phyloP scores from a whole-genome alignment of 2,888 invertebrate species.

The Capitulum mitella region DNA sequence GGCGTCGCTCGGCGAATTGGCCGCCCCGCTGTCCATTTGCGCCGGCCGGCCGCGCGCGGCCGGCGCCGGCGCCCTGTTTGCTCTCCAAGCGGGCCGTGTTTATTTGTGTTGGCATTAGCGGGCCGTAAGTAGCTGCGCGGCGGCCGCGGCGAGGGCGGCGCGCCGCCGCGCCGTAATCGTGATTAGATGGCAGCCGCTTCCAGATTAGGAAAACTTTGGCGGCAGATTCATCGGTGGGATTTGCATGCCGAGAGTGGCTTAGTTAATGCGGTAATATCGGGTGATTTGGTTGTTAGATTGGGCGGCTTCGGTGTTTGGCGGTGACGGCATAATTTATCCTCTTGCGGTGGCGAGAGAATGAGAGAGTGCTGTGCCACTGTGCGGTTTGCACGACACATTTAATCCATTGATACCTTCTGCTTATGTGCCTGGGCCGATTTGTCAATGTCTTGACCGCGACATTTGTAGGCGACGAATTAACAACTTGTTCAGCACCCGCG shows the following conservation, averaged over 20 bases:
- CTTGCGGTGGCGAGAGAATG: too few species aligned
- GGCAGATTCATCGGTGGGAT: not conserved
- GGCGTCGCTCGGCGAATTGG: not conserved
- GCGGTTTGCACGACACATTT: too few species aligned
- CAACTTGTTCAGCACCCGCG: too few species aligned
- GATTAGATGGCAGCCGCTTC: slow-evolving; percentile 2
- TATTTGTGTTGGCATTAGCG: slow-evolving; percentile 14
- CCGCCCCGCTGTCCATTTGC: not conserved
- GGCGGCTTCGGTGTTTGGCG: not conserved
- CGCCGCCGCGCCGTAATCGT: slow-evolving; percentile 12
- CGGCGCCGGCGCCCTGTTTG: not conserved
- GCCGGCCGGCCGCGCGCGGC: not conserved
- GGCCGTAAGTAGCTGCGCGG: not conserved
- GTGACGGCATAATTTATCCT: too few species aligned
- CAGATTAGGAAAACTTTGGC: slow-evolving; percentile 10
- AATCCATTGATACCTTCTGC: too few species aligned
- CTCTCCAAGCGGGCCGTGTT: not conserved
- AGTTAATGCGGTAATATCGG: not conserved
- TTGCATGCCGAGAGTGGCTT: not conserved
- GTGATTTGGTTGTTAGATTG: not conserved
- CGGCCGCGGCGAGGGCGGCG: not conserved
- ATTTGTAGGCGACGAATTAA: too few species aligned
- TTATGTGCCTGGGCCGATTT: too few species aligned
- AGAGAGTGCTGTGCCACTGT: too few species aligned
- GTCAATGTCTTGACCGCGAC: too few species aligned